phyloP scores from a whole-genome alignment of 2,113 vertebrate species.

The Regulus satrapa region DNA sequence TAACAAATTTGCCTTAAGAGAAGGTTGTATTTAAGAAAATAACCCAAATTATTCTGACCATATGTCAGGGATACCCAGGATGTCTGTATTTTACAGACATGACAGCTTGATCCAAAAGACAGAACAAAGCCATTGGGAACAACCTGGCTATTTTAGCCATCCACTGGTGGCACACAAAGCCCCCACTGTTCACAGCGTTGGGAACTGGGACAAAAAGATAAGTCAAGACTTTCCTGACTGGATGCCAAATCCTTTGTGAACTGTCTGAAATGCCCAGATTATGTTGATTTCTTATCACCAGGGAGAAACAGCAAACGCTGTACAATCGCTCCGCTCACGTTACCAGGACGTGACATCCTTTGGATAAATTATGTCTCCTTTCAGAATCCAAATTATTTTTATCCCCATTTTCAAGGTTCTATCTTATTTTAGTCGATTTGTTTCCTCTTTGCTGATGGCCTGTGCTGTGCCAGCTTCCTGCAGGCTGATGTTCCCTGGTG shows the following conservation, averaged over 20 bases:
- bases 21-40: not conserved
- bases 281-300: conserved; percentile 38
- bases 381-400: not conserved
- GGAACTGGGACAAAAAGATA: conserved; percentile 30
- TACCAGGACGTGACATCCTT: not conserved
- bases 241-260: conserved; percentile 28
- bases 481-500: not conserved
- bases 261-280: conserved; percentile 25
- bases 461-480: not conserved
- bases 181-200: not conserved
- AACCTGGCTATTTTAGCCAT: not conserved
- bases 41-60: conserved; percentile 30
- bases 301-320: not conserved
- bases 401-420: not conserved
- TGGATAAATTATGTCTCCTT: not conserved
- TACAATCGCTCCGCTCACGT: not conserved
- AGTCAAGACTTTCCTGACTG: conserved; percentile 41
- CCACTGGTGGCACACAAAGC: not conserved
- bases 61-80: conserved; percentile 33
- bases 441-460: not conserved
- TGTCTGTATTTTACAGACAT: not conserved
- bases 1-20: not conserved
- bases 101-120: conserved; percentile 26
- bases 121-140: not conserved
- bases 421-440: not conserved